Evolutionary conservation across 2,797 vertebrate genomes (phyloP).

Genomic region (Ceryle rudis): DNA sequence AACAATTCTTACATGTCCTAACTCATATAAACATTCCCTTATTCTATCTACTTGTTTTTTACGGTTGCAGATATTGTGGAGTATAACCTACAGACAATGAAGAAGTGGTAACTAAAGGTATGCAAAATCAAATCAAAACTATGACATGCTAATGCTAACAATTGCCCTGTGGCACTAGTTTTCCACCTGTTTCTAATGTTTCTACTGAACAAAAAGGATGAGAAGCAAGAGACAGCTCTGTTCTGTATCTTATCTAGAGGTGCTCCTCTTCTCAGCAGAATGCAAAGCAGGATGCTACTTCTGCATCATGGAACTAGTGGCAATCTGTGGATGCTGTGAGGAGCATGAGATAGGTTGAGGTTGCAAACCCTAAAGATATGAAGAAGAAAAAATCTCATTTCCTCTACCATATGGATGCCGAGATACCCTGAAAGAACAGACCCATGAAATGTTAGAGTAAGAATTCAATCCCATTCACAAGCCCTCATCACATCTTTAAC

Average conservation of each 20-base stretch:
- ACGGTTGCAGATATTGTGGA: background rate
- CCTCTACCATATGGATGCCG: background rate
- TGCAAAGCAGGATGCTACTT: background rate
- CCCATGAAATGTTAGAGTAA: background rate
- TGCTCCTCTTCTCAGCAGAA: background rate
- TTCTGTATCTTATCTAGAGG: background rate
- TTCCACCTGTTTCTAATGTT: background rate
- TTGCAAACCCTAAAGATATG: background rate
- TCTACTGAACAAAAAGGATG: background rate
- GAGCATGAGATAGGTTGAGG: rapidly evolving
- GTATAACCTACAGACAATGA: background rate
- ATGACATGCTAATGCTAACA: background rate
- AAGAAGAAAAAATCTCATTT: background rate
- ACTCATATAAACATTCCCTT: background rate
- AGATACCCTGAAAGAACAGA: background rate
- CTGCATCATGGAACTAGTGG: background rate
- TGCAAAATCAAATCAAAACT: background rate
- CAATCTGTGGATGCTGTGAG: background rate
- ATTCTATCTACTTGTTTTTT: background rate
- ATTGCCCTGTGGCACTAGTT: background rate
- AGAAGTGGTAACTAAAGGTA: background rate
- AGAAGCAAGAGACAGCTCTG: background rate
- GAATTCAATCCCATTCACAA: background rate
- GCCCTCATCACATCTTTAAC: background rate
- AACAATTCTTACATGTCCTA: background rate